Evolutionary conservation across 2,797 vertebrate species (phyloP), one percentile per base, ranked within the genome.

Genomic region (Sphenodon punctatus): DNA sequence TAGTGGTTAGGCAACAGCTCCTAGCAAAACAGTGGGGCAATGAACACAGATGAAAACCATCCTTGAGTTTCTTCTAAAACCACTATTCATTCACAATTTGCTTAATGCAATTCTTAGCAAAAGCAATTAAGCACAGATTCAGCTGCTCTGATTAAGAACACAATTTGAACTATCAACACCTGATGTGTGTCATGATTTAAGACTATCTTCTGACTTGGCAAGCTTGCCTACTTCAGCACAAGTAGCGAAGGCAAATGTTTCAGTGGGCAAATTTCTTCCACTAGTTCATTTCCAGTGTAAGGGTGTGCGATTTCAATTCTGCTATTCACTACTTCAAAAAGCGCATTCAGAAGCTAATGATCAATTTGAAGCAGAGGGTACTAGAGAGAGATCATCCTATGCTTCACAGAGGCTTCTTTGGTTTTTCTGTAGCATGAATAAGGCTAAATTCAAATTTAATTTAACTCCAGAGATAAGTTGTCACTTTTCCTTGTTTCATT

Each of bases 21-120:
- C 80, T 91, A 84, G 81, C 87, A 91, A 85, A 91, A 85, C 84
- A 86, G 63, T 30, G 61, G 75, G 78, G 82, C 64, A 87, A 88
- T 80, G 69, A 68, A 23, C 22, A 74, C 2, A 2, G 27, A 67
- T 5, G 71, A 86, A 89, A 91, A 84, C 66, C 73, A 70, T 78
- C 45, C 61, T 79, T 19, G 67, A 61, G 70, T 66, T 72, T 74
- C 56, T 77, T 78, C 87, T 67, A 79, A 90, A 92, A 84, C n/a
- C 41, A 49, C 70, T 49, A 56, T 51, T 86, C 67, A 74, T 76
- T 63, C 75, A 69, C 48, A 75, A 82, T 85, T 71, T 74, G 45
- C 63, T 78, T 77, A 74, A 82, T 43, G 36, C 12, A 68, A 51
- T 69, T 83, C 51, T 79, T 0, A 0, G 23, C 27, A 15, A 51